Evolutionary conservation across 2,888 invertebrate genomes (phyloP).

Genomic region (Baronia brevicornis): DNA sequence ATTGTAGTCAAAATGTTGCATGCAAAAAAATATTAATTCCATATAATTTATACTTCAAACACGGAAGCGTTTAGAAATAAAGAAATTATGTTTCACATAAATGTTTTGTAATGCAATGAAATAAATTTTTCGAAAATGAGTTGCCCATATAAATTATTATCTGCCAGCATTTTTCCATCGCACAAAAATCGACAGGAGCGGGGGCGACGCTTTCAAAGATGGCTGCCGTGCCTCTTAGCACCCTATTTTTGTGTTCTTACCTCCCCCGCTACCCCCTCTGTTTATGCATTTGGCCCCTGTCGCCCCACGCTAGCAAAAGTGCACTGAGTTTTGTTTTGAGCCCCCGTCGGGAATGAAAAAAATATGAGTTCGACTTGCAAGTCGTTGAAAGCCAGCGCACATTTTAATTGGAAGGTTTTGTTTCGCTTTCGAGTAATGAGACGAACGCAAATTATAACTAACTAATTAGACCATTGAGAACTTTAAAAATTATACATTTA

Average conservation of each 20-base stretch:
- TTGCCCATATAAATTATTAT: conserved; percentile 10
- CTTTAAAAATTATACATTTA: conserved; percentile 15
- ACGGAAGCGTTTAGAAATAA: too few relatives aligned
- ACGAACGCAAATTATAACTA: conserved; percentile 9
- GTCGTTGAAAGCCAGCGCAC: conserved; percentile 23
- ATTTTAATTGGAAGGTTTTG: conserved; percentile 29
- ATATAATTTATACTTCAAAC: too few relatives aligned
- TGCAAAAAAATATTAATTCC: conserved; percentile 25
- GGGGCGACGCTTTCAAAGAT: conserved; percentile 46
- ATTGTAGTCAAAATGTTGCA: conserved; percentile 14
- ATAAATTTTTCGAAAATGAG: too few relatives aligned
- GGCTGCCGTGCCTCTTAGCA: conserved; percentile 55
- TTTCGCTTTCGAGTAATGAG: conserved; percentile 12
- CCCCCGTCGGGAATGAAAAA: conserved; percentile 22
- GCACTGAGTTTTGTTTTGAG: conserved; percentile 35
- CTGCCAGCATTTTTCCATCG: conserved; percentile 36
- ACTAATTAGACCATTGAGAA: conserved; percentile 8
- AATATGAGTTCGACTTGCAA: conserved; percentile 26
- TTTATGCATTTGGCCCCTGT: conserved; percentile 40
- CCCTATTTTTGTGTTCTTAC: conserved; percentile 67
- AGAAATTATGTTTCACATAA: too few relatives aligned
- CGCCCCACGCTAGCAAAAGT: conserved; percentile 36
- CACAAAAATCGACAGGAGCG: conserved; percentile 41
- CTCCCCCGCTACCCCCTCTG: conserved; percentile 37
- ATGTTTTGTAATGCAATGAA: too few relatives aligned